Base-by-base conservation (phyloP, 2,113 vertebrate genomes). In the Cervus canadensis region DNA sequence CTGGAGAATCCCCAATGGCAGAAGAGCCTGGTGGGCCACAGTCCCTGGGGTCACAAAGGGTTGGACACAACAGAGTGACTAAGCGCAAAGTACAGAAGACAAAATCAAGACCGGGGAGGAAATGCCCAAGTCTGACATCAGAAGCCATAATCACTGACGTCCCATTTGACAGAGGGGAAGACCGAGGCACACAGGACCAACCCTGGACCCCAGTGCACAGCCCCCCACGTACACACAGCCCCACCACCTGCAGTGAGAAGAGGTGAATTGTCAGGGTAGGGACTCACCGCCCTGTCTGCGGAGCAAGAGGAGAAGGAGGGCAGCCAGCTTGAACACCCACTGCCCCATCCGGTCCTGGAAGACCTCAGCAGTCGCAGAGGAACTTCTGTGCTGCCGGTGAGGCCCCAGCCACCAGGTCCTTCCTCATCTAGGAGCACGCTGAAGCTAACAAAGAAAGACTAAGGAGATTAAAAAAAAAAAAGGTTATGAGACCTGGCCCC, bases 201-300 rank as follows among this genome's bases (percentile, higher is more conserved):
- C 15, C 33, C 79, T 5, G 40, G 23, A 26, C 28, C 30, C 30
- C 4, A 0, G 54, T 1, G 45, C 64, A 4, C 5, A 9, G 48
- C 28, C 52, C n/a, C 15, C 17, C 59, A 30, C 36, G 12, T 25
- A 30, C 56, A 13, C 25, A 57, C 33, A 6, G 2, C 11, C 4
- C 12, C 33, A 33, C 30, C 21, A 0, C 2, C 26, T 21, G 26
- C 14, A 14, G 7, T 19, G 2, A 15, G 56, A 45, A 13, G 36
- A n/a, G 62, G 16, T 1, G 2, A 3, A 3, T 7, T 11, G 0
- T n/a, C 13, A 1, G 40, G 12, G 17, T 19, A 40, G 33, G 64
- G 7, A 96, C 98, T 98, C 82, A 98, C 98, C 97, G 0, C 84
- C 59, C 25, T 16, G 85, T 10, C 8, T 0, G 2, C 17, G 48